phyloP scores from a whole-genome alignment of 2,888 invertebrate species.

The Aphodius granarius region DNA sequence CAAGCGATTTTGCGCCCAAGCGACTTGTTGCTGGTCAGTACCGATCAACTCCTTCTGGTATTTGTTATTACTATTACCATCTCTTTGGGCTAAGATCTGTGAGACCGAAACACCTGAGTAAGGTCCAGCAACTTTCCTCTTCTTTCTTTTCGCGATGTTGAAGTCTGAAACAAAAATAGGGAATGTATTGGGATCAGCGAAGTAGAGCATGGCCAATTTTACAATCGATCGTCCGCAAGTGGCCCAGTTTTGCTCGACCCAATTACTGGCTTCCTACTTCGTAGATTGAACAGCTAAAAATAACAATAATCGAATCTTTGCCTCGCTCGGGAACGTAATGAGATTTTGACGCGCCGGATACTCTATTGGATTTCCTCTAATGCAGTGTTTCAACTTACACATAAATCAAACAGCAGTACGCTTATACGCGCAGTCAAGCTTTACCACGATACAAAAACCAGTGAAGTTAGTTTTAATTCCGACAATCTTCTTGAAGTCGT shows the following conservation, averaged over 20 bases:
- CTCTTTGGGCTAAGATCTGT: conserved; percentile 67
- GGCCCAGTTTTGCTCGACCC: neutral
- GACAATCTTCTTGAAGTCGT: too few relatives aligned
- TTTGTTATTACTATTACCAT: conserved; percentile 60
- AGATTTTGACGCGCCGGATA: too few relatives aligned
- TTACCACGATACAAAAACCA: too few relatives aligned
- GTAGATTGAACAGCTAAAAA: too few relatives aligned
- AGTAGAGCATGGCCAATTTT: neutral
- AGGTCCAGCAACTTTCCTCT: conserved; percentile 63
- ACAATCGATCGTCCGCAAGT: neutral
- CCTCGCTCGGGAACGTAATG: too few relatives aligned
- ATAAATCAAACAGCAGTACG: too few relatives aligned
- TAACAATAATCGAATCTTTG: too few relatives aligned
- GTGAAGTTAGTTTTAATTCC: too few relatives aligned
- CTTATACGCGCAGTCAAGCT: too few relatives aligned
- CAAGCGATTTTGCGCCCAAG: conserved; percentile 41
- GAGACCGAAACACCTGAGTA: conserved; percentile 66
- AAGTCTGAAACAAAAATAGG: conserved; percentile 50
- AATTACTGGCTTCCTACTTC: neutral
- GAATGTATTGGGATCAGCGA: conserved; percentile 1
- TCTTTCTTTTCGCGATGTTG: conserved; percentile 58
- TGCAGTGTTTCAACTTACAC: too few relatives aligned
- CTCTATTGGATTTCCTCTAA: too few relatives aligned
- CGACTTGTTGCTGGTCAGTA: conserved; percentile 27
- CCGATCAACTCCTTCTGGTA: conserved; percentile 52